Base-by-base conservation (phyloP, 1,140 invertebrate species). In the Drosophila fuyamai region DNA sequence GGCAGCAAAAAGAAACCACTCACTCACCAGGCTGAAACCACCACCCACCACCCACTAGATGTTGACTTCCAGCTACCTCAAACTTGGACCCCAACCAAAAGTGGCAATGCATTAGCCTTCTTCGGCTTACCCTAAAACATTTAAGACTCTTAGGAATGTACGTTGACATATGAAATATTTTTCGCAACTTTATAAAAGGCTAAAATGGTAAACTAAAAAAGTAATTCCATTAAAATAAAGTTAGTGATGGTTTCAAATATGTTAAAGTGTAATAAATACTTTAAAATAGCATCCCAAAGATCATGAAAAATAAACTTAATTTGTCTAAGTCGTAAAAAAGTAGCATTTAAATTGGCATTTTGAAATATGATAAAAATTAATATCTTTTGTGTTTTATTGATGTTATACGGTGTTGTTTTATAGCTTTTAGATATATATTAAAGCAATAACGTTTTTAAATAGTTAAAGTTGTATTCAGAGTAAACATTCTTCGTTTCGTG, bases 1-100 rank as follows among this genome's bases (percentile, higher is more conserved):
- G 62, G 36, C 55, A 41, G 44, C 27, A 10, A 23, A 53, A 68
- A 35, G 51, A 77, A 70, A 77, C 41, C 63, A 50, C 41, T 68
- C 47, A 54, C 18, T 53, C 47, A 58, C n/a, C 23, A 10, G 32
- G n/a, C 23, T 36, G 1, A 53, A 36, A 53, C 32, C 60, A 44
- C 29, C 46, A 44, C 29, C 61, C 46, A 67, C 61, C 12, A 67
- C 41, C 32, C 57, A 66, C 62, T 13, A 27, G 0, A 46, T 32
- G 41, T 36, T 29, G 9, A 29, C 41, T 4, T 9, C 23, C 29
- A 66, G 10, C 56, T 43, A 48, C 12, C 29, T 14, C 18, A 18
- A 35, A 41, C 51, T 55, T 71, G 44, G 12, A 53, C 5, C 18
- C 18, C 1, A 32, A 38, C 23, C 35, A 32, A 48, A 50, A 53